Conservation (phyloP, 1,140 invertebrate species). For the Sarcophaga bullata region DNA sequence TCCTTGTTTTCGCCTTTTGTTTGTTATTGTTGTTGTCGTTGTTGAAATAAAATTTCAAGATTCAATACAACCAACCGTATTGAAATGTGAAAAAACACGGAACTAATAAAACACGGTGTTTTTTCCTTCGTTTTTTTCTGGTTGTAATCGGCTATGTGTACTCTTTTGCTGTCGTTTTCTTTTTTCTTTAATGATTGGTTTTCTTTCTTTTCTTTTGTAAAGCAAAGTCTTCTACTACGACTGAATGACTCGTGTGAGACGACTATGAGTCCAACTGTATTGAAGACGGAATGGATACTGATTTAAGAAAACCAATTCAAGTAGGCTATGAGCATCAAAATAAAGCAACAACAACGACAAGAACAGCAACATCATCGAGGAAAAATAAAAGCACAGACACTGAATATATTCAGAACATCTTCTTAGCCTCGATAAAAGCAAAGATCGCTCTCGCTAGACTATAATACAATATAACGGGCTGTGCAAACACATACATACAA, state of each 20-base stretch:
- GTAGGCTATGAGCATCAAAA: constrained; percentile 47
- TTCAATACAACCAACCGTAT: constrained; percentile 6
- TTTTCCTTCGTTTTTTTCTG: constrained; percentile 48
- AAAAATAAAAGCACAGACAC: not conserved
- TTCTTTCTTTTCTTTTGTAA: not conserved
- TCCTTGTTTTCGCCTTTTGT: not conserved
- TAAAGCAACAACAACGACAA: constrained; percentile 25
- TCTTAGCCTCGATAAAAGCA: not conserved
- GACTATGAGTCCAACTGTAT: constrained; percentile 45
- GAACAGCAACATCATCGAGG: not conserved
- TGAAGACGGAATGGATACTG: constrained; percentile 61
- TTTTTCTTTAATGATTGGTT: not conserved
- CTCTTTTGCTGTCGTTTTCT: not conserved
- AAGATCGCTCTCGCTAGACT: too few species aligned
- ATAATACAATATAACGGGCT: too few species aligned
- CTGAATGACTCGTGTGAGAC: constrained; percentile 41
- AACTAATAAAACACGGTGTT: constrained; percentile 41
- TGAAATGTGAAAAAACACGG: constrained; percentile 26
- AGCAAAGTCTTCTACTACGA: not conserved
- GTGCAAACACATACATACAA: too few species aligned
- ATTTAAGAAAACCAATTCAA: constrained; percentile 58
- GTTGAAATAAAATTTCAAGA: constrained; percentile 33
- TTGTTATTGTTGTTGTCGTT: constrained; percentile 32
- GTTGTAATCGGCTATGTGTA: constrained; percentile 19
- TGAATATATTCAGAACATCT: constrained; percentile 8